Evolutionary conservation across 2,113 vertebrate species (phyloP).

Genomic region (Furnarius figulus): DNA sequence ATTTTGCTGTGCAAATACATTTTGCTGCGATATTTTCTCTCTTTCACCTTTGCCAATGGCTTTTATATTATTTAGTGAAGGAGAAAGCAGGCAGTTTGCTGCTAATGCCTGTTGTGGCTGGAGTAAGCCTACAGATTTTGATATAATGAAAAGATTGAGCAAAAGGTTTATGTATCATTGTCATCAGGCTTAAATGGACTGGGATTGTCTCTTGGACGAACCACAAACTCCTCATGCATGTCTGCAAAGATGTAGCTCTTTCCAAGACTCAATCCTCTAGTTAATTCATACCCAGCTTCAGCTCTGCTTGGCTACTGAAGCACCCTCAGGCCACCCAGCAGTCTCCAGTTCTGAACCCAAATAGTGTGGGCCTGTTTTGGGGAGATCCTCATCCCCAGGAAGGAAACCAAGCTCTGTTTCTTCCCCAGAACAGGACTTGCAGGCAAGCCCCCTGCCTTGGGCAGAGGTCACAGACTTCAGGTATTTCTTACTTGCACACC

Average conservation of each 20-base stretch:
- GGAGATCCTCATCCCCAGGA: not conserved
- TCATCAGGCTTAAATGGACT: not conserved
- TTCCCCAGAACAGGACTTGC: not conserved
- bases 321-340: not conserved
- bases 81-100: not conserved
- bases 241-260: not conserved
- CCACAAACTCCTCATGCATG: not conserved
- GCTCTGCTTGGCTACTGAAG: not conserved
- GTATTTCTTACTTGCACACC: not conserved
- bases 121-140: not conserved
- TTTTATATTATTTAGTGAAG: not conserved
- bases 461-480: not conserved
- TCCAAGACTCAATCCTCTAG: not conserved
- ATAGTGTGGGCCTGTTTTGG: fast-evolving
- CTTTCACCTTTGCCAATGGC: not conserved
- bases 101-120: not conserved
- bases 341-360: not conserved
- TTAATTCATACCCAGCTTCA: not conserved
- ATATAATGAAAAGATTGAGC: not conserved
- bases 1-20: not conserved
- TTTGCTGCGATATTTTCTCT: not conserved
- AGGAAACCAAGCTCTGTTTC: not conserved
- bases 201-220: not conserved
- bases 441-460: not conserved
- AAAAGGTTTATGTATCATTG: not conserved